Conservation (phyloP, 2,888 invertebrate genomes). For the Brachylomia viminalis region DNA sequence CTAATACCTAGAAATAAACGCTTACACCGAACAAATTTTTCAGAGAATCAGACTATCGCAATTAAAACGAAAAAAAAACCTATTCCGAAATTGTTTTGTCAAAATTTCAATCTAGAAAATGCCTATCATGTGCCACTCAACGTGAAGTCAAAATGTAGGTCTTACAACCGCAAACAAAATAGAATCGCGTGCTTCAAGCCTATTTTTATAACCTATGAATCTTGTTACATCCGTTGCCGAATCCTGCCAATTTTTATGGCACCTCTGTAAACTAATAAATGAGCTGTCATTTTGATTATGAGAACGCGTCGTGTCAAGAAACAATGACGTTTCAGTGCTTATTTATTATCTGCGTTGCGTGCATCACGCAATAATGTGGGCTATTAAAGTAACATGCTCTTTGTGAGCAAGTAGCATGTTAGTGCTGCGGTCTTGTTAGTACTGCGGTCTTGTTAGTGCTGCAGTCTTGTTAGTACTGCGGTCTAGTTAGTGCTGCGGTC, state of each 20-base stretch:
- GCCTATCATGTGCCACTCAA: conserved; percentile 17
- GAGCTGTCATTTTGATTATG: conserved; percentile 20
- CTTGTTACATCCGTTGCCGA: not conserved
- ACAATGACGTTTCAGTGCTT: not conserved
- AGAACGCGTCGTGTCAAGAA: not conserved
- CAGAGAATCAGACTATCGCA: too few relatives aligned
- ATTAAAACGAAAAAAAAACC: not conserved
- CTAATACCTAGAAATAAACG: not conserved
- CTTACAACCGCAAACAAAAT: conserved; percentile 17
- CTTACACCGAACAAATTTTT: not conserved
- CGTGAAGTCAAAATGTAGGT: conserved; percentile 3
- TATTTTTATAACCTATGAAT: not conserved
- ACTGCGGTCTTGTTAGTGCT: not conserved
- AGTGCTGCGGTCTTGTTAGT: not conserved
- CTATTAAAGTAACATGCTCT: too few relatives aligned
- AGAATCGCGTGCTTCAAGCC: conserved; percentile 30
- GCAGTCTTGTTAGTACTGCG: not conserved
- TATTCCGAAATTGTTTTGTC: not conserved
- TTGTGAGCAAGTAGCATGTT: not conserved
- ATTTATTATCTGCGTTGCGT: conserved; percentile 27
- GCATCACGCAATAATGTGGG: conserved; percentile 31
- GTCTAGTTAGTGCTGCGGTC: not conserved
- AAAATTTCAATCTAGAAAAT: not conserved
- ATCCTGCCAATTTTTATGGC: conserved; percentile 23
- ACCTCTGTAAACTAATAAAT: conserved; percentile 42